Evolutionary conservation across 1,140 invertebrate genomes (phyloP).

Genomic region (Coelopa frigida): DNA sequence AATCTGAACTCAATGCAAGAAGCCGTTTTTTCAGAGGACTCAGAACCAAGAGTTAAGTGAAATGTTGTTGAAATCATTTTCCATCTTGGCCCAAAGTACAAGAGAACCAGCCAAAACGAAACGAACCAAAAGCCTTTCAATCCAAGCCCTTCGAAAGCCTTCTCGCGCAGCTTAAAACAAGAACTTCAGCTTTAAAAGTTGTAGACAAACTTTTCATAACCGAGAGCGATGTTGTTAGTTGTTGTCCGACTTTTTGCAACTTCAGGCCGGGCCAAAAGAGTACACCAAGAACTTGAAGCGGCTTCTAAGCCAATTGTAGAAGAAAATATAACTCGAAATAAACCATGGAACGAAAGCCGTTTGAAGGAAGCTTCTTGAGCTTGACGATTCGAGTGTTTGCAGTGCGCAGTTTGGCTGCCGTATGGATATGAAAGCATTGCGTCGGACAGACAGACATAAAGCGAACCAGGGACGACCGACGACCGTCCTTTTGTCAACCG

Average conservation of each 20-base stretch:
- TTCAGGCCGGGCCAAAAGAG: not conserved
- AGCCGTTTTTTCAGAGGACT: no score
- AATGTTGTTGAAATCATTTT: no score
- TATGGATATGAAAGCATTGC: not conserved
- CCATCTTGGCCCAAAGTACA: no score
- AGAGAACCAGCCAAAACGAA: no score
- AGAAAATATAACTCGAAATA: not conserved
- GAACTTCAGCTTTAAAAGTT: not conserved
- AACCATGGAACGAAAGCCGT: not conserved
- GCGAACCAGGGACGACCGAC: constrained; percentile 4
- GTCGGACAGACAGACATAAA: not conserved
- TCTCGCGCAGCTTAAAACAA: not conserved
- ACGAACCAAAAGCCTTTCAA: no score
- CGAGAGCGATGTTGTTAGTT: constrained; percentile 1
- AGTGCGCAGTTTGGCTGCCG: not conserved
- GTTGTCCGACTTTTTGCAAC: not conserved
- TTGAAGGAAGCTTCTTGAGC: not conserved
- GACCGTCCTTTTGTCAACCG: constrained; percentile 1
- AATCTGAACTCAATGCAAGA: no score
- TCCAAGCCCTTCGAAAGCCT: constrained; percentile 7
- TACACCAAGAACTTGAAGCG: not conserved
- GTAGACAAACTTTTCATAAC: not conserved
- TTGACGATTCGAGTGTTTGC: not conserved
- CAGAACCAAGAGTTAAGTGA: no score
- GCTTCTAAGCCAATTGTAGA: not conserved